A percentile compares a stretch with the other conserved stretches of the same genome.
phyloP scores from a whole-genome alignment of 1,140 invertebrate species.

The Drosophila ambigua region DNA sequence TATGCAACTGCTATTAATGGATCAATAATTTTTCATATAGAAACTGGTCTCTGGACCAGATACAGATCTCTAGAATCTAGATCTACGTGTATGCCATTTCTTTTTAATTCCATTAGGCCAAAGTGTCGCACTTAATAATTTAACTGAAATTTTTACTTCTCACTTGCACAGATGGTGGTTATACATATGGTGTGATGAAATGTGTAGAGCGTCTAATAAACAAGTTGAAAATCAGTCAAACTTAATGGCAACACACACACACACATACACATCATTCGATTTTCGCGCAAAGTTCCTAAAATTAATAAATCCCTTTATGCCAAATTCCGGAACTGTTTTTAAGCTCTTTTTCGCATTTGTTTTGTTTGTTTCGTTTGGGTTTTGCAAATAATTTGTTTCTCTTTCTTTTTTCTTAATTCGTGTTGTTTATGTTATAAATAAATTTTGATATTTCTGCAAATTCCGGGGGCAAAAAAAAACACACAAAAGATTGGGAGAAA shows the following conservation, averaged over 20 bases:
- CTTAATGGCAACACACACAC: slow-evolving; percentile 22
- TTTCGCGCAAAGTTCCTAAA: slow-evolving; percentile 40
- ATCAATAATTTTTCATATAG: too few species aligned
- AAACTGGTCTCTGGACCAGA: too few species aligned
- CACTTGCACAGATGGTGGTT: too few species aligned
- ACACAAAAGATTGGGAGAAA: slow-evolving; percentile 25
- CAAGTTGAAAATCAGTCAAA: slow-evolving; percentile 29
- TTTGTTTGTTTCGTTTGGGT: slow-evolving; percentile 45
- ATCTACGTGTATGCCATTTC: too few species aligned
- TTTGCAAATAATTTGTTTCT: slow-evolving; percentile 31
- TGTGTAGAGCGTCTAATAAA: slow-evolving; percentile 32
- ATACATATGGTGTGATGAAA: neutral
- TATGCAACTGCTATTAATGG: too few species aligned
- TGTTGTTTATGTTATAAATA: slow-evolving; percentile 79
- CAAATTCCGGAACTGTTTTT: slow-evolving; percentile 49
- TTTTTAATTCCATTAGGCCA: too few species aligned
- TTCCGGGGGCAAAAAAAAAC: slow-evolving; percentile 40
- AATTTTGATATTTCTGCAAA: slow-evolving; percentile 60
- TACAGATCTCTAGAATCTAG: too few species aligned
- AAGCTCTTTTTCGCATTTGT: slow-evolving; percentile 37
- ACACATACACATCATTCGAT: slow-evolving; percentile 10
- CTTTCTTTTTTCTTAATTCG: slow-evolving; percentile 54
- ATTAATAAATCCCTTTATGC: slow-evolving; percentile 43
- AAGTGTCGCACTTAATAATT: too few species aligned
- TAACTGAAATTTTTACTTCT: too few species aligned